These are phyloP conservation scores for Dromococcyx pavoninus DNA, from an alignment of 2,797 vertebrate species.

Conservation along the genomic window DNA sequence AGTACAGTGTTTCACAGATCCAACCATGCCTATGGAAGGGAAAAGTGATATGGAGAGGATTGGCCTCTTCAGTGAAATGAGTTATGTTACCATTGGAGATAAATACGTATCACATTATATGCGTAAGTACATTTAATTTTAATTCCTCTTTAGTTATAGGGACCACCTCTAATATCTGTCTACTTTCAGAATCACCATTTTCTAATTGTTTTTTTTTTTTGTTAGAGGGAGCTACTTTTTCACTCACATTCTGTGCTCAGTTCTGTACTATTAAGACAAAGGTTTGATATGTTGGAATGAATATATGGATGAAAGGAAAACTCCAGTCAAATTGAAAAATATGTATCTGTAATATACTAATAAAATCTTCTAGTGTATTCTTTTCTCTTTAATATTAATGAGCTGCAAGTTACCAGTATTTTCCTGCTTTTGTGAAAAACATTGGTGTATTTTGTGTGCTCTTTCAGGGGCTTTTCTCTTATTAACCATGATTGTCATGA, in stretches of 20 bases:
- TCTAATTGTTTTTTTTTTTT: rapidly evolving
- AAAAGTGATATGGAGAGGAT: conserved; percentile 90
- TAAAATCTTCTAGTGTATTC: background rate
- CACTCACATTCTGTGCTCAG: background rate
- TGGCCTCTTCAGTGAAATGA: conserved; percentile 90
- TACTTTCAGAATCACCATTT: background rate
- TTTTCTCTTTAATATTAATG: background rate
- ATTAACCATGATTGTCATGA: background rate
- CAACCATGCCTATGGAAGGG: conserved; percentile 75
- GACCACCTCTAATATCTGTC: background rate
- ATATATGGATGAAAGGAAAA: background rate
- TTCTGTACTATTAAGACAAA: background rate
- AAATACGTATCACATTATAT: conserved; percentile 76
- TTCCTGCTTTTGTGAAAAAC: background rate
- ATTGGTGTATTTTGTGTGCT: background rate
- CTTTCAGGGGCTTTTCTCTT: background rate
- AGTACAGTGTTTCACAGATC: background rate
- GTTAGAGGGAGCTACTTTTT: background rate
- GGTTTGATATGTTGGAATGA: background rate
- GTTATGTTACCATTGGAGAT: conserved; percentile 86
- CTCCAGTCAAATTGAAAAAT: background rate
- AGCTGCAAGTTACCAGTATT: background rate
- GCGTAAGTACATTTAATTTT: conserved; percentile 68
- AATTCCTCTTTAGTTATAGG: background rate
- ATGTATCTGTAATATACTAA: background rate